Percentiles rank a stretch among this genome's conserved stretches.
phyloP scores from a whole-genome alignment of 2,797 vertebrate species.

The Myotis daubentonii region DNA sequence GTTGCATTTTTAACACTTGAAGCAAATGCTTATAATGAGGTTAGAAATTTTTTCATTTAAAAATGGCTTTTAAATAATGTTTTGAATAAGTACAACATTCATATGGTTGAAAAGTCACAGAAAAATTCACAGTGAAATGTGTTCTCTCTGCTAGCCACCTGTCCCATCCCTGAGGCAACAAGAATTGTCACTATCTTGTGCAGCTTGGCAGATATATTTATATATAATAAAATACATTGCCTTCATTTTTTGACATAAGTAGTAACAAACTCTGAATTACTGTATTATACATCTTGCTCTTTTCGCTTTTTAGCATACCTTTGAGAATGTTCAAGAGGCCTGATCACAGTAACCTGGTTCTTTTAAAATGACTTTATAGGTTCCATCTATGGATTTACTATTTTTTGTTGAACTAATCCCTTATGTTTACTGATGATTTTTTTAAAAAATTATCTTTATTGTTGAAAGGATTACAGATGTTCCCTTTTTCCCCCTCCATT shows the following conservation, averaged over 20 bases:
- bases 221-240: not conserved
- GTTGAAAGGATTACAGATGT: too few species aligned
- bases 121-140: not conserved
- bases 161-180: not conserved
- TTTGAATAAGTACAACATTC: not conserved
- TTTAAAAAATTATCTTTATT: not conserved
- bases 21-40: conserved; percentile 37
- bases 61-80: not conserved
- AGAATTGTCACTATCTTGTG: conserved; percentile 16
- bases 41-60: conserved; percentile 53
- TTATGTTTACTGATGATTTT: conserved; percentile 19
- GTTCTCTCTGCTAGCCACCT: not conserved
- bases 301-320: not conserved
- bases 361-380: conserved; percentile 23
- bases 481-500: too few species aligned
- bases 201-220: conserved; percentile 4
- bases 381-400: conserved; percentile 12
- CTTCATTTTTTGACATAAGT: not conserved
- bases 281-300: not conserved
- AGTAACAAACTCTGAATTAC: not conserved
- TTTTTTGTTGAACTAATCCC: conserved; percentile 40
- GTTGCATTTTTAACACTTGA: conserved; percentile 31
- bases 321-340: conserved; percentile 39
- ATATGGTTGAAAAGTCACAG: conserved; percentile 11
- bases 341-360: not conserved